phyloP scores from a whole-genome alignment of 2,113 vertebrate genomes.

The Neotoma lepida region DNA sequence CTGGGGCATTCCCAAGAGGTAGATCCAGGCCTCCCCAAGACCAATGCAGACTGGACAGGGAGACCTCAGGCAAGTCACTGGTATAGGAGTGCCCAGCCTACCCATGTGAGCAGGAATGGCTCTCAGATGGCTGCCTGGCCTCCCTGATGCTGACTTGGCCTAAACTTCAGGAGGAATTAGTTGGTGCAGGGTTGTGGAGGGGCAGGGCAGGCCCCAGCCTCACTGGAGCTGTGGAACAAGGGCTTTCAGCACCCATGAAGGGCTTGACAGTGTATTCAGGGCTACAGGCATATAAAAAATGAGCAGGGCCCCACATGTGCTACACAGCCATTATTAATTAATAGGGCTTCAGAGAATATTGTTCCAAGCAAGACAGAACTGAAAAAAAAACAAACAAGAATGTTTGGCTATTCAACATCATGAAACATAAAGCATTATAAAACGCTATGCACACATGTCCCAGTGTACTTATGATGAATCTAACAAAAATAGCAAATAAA shows the following conservation, averaged over 20 bases:
- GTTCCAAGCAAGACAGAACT: constrained; percentile 69
- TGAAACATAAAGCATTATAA: constrained; percentile 74
- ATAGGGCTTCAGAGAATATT: constrained; percentile 73
- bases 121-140: not conserved
- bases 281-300: constrained; percentile 66
- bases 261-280: constrained; percentile 34
- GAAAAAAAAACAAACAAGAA: constrained; percentile 79
- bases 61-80: too few relatives aligned
- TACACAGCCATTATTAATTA: constrained; percentile 79
- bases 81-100: not conserved
- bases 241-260: constrained; percentile 73
- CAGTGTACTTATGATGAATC: constrained; percentile 69
- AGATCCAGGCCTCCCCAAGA: not conserved
- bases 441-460: constrained; percentile 70
- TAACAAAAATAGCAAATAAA: constrained; percentile 75
- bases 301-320: constrained; percentile 73
- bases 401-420: constrained; percentile 74
- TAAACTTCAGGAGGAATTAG: not conserved
- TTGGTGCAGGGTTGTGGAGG: not conserved
- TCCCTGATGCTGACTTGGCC: not conserved
- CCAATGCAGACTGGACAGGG: not conserved
- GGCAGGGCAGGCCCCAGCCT: not conserved
- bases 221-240: constrained; percentile 53
- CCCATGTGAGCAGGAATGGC: not conserved
- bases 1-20: not conserved